Evolutionary conservation across 2,113 vertebrate genomes (phyloP).

Genomic region (Macroglossus sobrinus): DNA sequence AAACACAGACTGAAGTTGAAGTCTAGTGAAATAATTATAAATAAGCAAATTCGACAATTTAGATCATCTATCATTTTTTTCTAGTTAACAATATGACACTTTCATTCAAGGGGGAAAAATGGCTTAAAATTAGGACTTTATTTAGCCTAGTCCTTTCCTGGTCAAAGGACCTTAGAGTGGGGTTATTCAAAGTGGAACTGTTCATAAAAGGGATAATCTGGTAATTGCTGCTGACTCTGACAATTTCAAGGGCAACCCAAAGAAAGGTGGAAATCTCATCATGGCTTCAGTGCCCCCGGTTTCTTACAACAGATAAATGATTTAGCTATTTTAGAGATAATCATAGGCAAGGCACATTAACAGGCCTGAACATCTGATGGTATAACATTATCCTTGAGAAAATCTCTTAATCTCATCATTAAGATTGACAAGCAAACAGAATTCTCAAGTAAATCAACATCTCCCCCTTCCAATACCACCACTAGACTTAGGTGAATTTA

Average conservation of each 20-base stretch:
- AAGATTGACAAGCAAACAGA: constrained; percentile 36
- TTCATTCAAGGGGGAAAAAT: not conserved
- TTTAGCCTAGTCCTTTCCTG: not conserved
- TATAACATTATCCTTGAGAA: constrained; percentile 9
- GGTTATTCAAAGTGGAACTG: not conserved
- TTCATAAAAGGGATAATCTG: not conserved
- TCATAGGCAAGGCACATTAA: not conserved
- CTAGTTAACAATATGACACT: not conserved
- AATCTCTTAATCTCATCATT: constrained; percentile 43
- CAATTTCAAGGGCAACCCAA: constrained; percentile 29
- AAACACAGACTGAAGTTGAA: not conserved
- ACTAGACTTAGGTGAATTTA: not conserved
- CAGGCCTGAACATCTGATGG: not conserved
- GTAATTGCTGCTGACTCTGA: not conserved
- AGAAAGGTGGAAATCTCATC: not conserved
- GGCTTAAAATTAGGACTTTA: constrained; percentile 17
- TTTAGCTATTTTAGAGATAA: constrained; percentile 18
- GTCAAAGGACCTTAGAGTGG: not conserved
- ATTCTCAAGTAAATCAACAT: constrained; percentile 36
- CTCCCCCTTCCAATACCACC: not conserved
- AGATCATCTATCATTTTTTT: not conserved
- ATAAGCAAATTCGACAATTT: not conserved
- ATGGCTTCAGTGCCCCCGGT: not conserved
- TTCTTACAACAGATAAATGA: constrained; percentile 10
- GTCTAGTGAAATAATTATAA: not conserved